Percentiles rank a stretch among this genome's conserved stretches.
Evolutionary conservation across 2,113 vertebrate genomes (phyloP).

Genomic region (Zosterops pallidus): DNA sequence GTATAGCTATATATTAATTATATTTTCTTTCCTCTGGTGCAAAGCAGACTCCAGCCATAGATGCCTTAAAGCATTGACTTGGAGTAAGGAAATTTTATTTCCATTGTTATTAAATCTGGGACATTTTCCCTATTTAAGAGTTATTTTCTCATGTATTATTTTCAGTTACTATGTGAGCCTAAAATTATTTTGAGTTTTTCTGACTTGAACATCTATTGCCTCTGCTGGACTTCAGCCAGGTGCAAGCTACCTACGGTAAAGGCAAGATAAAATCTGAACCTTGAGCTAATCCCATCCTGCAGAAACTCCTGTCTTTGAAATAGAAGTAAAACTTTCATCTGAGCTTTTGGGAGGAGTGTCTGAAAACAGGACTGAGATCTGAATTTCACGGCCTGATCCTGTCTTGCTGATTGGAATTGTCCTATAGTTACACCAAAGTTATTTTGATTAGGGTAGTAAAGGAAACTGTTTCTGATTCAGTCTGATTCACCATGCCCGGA

Average conservation of each 20-base stretch:
- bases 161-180: not conserved
- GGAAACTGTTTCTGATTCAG: constrained; percentile 50
- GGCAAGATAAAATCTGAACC: not conserved
- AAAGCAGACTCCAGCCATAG: not conserved
- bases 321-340: constrained; percentile 14
- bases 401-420: not conserved
- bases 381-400: not conserved
- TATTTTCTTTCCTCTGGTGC: not conserved
- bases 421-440: constrained; percentile 21
- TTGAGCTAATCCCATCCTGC: not conserved
- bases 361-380: not conserved
- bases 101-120: not conserved
- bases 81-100: not conserved
- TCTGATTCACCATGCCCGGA: constrained; percentile 38
- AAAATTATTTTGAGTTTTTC: not conserved
- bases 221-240: not conserved
- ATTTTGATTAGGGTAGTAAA: constrained; percentile 20
- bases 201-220: not conserved
- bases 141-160: not conserved
- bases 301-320: constrained; percentile 21
- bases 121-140: not conserved
- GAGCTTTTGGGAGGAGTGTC: not conserved
- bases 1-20: not conserved
- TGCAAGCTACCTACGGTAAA: not conserved
- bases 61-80: not conserved